Base-by-base conservation (phyloP, 2,113 vertebrate genomes). In the Prunella fulvescens region DNA sequence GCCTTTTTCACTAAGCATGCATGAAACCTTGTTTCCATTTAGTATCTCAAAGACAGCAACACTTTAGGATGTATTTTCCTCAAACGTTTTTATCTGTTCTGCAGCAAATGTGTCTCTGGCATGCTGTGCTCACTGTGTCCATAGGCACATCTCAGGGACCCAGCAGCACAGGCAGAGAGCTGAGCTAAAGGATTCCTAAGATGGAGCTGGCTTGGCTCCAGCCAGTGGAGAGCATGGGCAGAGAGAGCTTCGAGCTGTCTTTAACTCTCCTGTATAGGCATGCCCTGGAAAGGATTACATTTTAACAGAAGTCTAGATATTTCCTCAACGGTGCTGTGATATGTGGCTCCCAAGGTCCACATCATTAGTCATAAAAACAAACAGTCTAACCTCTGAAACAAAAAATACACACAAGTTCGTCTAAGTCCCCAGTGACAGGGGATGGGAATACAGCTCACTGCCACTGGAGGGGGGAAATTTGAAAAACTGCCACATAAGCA, bases 251-350 rank as follows among this genome's bases (percentile, higher is more conserved):
- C 0, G 1, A 88, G 91, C 33, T 54, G 67, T 10, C 86, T 88
- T 56, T 29, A 23, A 12, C 85, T 58, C 71, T 92, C 90, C 67
- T 88, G 88, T 44, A 71, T 0, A 73, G 88, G 29, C 91, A 92
- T 86, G 86, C 51, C 82, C 80, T 14, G 31, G 58, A 80, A 81
- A 48, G 69, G 95, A 90, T 96, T 96, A 95, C 88, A 94, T 44
- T 96, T 97, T 96, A 97, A 96, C 92, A 97, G 92, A 97, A 74
- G 67, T 90, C 86, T 81, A 78, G 94, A 77, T 94, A 91, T 92
- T 95, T 96, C 79, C 79, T 74, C 88, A 88, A 74, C 0, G 11
- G 81, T 67, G 56, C 85, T 90, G 45, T 64, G 96, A 96, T 94
- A 93, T 44, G 85, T 86, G 88, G 86, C 60, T 96, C 90, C 82